A percentile compares a stretch with the other conserved stretches of the same genome.
phyloP scores from a whole-genome alignment of 2,113 vertebrate species.

The Misgurnus mizolepis region DNA sequence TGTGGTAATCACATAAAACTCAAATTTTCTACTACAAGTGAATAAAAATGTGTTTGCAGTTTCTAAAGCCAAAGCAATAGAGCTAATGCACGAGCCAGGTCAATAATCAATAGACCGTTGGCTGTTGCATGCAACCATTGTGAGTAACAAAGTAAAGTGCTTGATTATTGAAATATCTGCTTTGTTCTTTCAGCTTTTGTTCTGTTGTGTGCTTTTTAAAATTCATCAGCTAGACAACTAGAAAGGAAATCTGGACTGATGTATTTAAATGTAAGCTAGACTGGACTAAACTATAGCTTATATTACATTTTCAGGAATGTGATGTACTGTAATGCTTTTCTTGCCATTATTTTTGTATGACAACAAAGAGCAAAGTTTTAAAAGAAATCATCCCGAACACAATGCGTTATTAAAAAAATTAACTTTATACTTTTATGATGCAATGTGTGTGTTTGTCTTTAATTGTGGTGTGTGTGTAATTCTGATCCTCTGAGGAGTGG shows the following conservation, averaged over 20 bases:
- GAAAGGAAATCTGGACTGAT: slow-evolving; percentile 59
- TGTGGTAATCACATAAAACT: background rate
- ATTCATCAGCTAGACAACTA: background rate
- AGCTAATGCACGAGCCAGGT: background rate
- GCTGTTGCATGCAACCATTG: background rate
- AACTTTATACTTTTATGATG: slow-evolving; percentile 18
- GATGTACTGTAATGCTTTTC: too few species aligned
- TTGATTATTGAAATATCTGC: background rate
- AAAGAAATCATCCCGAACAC: too few species aligned
- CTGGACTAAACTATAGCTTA: background rate
- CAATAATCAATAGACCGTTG: background rate
- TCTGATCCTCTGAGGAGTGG: slow-evolving; percentile 31
- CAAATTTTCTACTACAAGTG: background rate
- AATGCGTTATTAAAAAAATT: background rate
- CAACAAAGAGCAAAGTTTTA: background rate
- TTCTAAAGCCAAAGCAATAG: background rate
- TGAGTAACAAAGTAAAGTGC: background rate
- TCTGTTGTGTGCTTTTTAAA: background rate
- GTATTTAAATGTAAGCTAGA: background rate
- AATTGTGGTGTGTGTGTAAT: background rate
- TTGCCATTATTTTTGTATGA: background rate
- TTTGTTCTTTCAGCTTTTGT: background rate
- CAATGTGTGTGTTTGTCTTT: slow-evolving; percentile 18
- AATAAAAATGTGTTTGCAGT: background rate
- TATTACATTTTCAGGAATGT: background rate